Evolutionary conservation across 2,888 invertebrate species (phyloP).

Genomic region (Lasioglossum oenotherae): DNA sequence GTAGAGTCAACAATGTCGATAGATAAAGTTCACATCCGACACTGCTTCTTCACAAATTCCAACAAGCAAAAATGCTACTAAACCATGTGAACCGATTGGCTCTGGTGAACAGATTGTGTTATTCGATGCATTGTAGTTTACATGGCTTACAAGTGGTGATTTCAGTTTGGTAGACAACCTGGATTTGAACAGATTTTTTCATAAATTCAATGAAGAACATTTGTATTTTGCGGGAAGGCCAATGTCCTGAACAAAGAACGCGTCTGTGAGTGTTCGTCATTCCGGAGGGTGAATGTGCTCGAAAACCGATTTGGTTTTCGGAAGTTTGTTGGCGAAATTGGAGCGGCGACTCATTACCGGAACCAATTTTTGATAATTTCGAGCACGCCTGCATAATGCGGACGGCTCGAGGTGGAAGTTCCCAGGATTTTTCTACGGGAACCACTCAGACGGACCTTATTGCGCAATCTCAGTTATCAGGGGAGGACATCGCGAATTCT

Average conservation of each 20-base stretch:
- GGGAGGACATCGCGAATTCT: constrained; percentile 15
- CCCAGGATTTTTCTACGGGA: constrained; percentile 5
- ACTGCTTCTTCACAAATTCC: neutral
- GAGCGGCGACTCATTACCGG: neutral
- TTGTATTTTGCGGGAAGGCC: neutral
- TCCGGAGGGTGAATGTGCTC: neutral
- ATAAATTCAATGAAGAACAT: neutral
- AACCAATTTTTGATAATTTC: neutral
- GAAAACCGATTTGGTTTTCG: neutral
- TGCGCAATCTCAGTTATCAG: constrained; percentile 45
- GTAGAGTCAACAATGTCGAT: neutral
- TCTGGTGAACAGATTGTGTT: neutral
- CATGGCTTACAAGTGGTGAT: neutral
- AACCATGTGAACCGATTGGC: neutral
- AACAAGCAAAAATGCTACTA: neutral
- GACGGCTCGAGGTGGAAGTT: neutral
- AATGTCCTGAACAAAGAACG: neutral
- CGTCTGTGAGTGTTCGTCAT: neutral
- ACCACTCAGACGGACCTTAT: constrained; percentile 35
- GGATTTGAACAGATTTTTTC: neutral
- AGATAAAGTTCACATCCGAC: neutral
- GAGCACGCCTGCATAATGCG: neutral
- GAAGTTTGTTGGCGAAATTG: neutral
- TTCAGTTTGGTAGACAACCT: neutral
- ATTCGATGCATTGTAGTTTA: too few relatives aligned